Conservation (phyloP, 2,113 vertebrate species). For the Rattus rattus region DNA sequence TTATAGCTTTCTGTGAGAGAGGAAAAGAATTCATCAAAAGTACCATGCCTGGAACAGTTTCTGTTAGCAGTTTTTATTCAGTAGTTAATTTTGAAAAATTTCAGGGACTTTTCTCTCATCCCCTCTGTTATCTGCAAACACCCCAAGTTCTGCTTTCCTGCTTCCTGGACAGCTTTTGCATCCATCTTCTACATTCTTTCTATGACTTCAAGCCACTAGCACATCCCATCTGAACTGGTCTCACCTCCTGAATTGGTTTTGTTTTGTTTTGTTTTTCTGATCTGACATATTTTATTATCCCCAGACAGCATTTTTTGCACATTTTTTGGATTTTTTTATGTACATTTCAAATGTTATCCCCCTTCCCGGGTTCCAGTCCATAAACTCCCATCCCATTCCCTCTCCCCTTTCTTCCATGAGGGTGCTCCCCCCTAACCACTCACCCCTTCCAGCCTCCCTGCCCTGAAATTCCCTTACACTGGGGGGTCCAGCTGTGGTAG, state of each 20-base stretch:
- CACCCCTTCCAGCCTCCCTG: too few relatives aligned
- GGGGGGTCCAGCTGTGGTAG: too few relatives aligned
- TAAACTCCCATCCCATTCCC: too few relatives aligned
- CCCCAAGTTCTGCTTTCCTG: conserved; percentile 11
- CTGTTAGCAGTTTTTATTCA: neutral
- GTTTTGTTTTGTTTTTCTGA: too few relatives aligned
- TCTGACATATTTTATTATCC: too few relatives aligned
- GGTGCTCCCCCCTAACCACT: too few relatives aligned
- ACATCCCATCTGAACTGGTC: neutral
- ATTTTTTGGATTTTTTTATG: too few relatives aligned
- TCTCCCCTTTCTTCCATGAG: too few relatives aligned
- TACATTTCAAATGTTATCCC: too few relatives aligned
- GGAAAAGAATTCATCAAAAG: conserved; percentile 4
- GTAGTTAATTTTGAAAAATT: neutral
- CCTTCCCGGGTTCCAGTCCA: too few relatives aligned
- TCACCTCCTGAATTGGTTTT: neutral
- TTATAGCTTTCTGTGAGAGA: conserved; percentile 1
- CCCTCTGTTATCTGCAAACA: neutral
- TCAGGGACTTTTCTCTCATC: neutral
- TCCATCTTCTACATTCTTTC: neutral
- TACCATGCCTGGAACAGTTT: neutral
- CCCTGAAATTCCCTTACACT: too few relatives aligned
- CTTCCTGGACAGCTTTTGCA: neutral
- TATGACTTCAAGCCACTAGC: neutral
- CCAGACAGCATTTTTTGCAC: too few relatives aligned